These are phyloP conservation scores for Eucidaris tribuloides DNA, from an alignment of 35 echinoderm and acorn worm genomes.

Conservation along the genomic window DNA sequence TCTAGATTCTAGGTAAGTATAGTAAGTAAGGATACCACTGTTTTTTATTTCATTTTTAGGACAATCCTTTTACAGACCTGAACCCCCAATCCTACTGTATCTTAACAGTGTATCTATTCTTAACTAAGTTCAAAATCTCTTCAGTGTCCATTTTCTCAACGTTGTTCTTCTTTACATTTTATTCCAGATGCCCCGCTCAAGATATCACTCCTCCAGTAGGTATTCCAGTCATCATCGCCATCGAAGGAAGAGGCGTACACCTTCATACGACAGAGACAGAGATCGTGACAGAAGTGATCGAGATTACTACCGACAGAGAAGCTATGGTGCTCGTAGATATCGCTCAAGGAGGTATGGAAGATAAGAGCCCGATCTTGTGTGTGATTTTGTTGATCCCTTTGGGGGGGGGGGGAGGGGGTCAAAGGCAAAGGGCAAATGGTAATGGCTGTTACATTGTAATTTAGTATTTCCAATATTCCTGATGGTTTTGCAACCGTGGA, in stretches of 20 bases:
- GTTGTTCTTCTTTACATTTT: background rate
- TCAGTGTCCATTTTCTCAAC: background rate
- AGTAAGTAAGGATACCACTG: background rate
- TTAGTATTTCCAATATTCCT: background rate
- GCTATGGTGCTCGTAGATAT: conserved; percentile 54
- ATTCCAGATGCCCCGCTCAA: conserved; percentile 70
- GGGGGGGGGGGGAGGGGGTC: background rate
- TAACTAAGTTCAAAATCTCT: background rate
- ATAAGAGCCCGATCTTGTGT: background rate
- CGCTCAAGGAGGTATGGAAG: conserved; percentile 39
- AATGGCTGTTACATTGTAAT: no score
- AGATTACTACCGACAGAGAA: conserved; percentile 11
- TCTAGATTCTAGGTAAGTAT: background rate
- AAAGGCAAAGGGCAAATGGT: background rate
- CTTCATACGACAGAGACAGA: conserved; percentile 30
- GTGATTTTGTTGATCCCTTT: background rate
- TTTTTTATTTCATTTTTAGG: background rate
- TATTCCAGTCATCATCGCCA: conserved; percentile 61
- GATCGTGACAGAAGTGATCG: conserved; percentile 14
- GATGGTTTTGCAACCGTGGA: no score
- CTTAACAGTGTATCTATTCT: background rate
- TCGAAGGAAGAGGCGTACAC: conserved; percentile 21
- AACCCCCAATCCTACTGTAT: background rate
- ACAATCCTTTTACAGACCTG: background rate
- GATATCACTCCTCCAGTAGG: conserved; percentile 50